Evolutionary conservation across 1,140 invertebrate species (phyloP).

Genomic region (Macrobrachium rosenbergii): DNA sequence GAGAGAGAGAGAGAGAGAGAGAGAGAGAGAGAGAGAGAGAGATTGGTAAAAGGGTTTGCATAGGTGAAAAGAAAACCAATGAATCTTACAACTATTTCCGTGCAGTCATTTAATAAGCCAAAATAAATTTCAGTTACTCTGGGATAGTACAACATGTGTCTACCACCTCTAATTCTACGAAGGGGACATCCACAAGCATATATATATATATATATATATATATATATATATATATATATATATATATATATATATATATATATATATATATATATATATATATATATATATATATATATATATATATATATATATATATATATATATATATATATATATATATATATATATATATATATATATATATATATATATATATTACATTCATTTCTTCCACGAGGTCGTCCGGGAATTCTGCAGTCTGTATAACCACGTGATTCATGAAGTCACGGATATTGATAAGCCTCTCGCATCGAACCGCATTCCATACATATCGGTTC

Average conservation of each 20-base stretch:
- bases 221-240: background rate
- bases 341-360: background rate
- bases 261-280: background rate
- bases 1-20: no score
- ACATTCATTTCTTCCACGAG: no score
- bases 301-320: background rate
- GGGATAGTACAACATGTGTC: no score
- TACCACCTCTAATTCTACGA: background rate
- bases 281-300: background rate
- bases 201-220: conserved; percentile 11
- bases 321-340: background rate
- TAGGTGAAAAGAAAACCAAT: background rate
- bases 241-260: background rate
- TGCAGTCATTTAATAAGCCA: background rate
- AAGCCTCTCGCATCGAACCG: no score
- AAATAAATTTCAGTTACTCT: background rate
- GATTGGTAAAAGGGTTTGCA: background rate
- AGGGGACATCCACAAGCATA: background rate
- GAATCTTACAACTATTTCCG: background rate
- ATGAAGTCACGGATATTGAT: no score
- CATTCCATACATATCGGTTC: no score
- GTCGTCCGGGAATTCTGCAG: no score
- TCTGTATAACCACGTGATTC: no score
- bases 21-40: no score
- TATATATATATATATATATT: background rate